Evolutionary conservation across 2,113 vertebrate genomes (phyloP).

Genomic region (Sorex fumeus): DNA sequence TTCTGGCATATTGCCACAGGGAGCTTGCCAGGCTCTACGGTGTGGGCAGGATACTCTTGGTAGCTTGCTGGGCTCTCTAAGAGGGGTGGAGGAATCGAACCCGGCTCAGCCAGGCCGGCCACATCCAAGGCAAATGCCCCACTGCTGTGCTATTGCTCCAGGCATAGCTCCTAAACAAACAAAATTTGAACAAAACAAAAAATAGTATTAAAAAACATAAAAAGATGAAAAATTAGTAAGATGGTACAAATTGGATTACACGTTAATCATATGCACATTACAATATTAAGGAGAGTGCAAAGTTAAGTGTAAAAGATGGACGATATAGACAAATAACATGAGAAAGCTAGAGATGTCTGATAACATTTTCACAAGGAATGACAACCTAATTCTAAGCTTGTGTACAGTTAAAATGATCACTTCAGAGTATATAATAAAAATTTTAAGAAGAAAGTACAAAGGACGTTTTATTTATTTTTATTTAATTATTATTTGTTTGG

Average conservation of each 20-base stretch:
- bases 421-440: conserved; percentile 48
- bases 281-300: conserved; percentile 20
- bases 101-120: too few relatives aligned
- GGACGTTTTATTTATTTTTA: background rate
- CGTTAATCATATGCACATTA: background rate
- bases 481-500: too few relatives aligned
- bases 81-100: too few relatives aligned
- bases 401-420: background rate
- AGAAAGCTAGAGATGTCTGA: conserved; percentile 24
- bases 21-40: too few relatives aligned
- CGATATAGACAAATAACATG: conserved; percentile 27
- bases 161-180: too few relatives aligned
- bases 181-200: too few relatives aligned
- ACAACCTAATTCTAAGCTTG: background rate
- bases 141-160: too few relatives aligned
- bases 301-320: conserved; percentile 35
- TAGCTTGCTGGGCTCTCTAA: too few relatives aligned
- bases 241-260: background rate
- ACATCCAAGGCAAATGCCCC: too few relatives aligned
- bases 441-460: background rate
- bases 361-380: conserved; percentile 19
- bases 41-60: too few relatives aligned
- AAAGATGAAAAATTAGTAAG: conserved; percentile 6
- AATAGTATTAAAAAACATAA: too few relatives aligned
- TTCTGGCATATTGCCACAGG: too few relatives aligned